Evolutionary conservation across 2,113 vertebrate species (phyloP), one percentile per base, ranked within the genome.

Genomic region (Thalassarche chlororhynchos): DNA sequence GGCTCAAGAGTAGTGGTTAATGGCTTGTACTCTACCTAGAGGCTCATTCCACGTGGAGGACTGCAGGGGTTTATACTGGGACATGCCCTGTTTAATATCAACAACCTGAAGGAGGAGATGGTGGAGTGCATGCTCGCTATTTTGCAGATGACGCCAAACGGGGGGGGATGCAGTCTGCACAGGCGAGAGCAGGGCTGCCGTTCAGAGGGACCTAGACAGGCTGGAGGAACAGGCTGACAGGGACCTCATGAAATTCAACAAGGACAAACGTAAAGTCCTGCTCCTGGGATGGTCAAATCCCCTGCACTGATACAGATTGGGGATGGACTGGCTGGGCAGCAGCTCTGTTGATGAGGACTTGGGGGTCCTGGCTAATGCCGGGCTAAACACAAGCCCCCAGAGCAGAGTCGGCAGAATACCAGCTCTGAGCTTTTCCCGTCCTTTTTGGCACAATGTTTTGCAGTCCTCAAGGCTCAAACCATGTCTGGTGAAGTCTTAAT

Each of bases 401-500:
- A 58, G 57, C 66, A 66, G n/a, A 70, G 42, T 4, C 20, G 40
- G 66, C 36, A 80, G 40, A 64, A 51, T 12, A 19, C 18, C 69
- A 84, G 17, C 51, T 52, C 40, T 32, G 6, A 85, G 65, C 65
- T 85, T n/a, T 52, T 24, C 65, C 51, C 3, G 3, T 62, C 34
- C 51, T 75, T 90, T 79, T 5, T 55, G 52, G 9, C 47, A 51
- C 10, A 28, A 15, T 3, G 31, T 57, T 86, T 75, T 64, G 76
- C 66, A 40, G 34, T 38, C 47, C 47, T 31, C 12, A 47, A 49
- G 44, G 57, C 54, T 83, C 52, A 60, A 14, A 46, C 36, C 11
- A 0, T 2, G 32, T 49, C 55, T 58, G 2, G 2, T 8, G 14
- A 57, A 51, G 44, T n/a, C 19, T 19, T 14, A 34, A 3, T 19